Conservation (phyloP, 2,113 vertebrate genomes). For the Danionella cerebrum region DNA sequence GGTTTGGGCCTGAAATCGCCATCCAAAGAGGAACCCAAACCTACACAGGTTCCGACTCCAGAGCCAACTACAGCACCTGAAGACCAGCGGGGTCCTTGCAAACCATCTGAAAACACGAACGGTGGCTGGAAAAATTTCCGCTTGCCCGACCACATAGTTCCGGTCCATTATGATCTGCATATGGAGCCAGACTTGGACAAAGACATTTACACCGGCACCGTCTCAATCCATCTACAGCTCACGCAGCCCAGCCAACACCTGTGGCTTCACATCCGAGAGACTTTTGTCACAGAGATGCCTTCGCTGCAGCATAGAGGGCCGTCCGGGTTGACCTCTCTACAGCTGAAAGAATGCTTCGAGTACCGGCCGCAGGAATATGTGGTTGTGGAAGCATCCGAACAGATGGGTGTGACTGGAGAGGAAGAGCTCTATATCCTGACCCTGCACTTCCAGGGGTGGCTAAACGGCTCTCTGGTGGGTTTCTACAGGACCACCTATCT, state of each 20-base stretch:
- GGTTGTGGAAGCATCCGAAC: conserved; percentile 68
- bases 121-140: conserved; percentile 81
- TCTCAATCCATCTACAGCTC: conserved; percentile 66
- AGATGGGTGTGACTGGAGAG: conserved; percentile 35
- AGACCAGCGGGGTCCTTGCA: conserved; percentile 60
- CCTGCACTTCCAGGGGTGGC: conserved; percentile 81
- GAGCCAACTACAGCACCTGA: neutral
- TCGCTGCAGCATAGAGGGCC: conserved; percentile 41
- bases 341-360: conserved; percentile 72
- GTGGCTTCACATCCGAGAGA: conserved; percentile 90
- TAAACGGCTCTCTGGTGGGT: conserved; percentile 87
- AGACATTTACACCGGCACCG: conserved; percentile 76
- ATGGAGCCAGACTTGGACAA: conserved; percentile 70
- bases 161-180: conserved; percentile 81
- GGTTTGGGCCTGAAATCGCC: conserved; percentile 63
- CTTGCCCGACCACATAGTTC: conserved; percentile 70
- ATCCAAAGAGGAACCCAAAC: conserved; percentile 6
- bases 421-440: conserved; percentile 66
- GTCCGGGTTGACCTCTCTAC: conserved; percentile 35
- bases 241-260: conserved; percentile 57
- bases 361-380: conserved; percentile 77
- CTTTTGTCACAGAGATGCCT: conserved; percentile 67
- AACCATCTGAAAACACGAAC: conserved; percentile 51
- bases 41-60: neutral
- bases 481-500: conserved; percentile 87